phyloP scores from a whole-genome alignment of 2,797 vertebrate species.

The Malurus splendens region DNA sequence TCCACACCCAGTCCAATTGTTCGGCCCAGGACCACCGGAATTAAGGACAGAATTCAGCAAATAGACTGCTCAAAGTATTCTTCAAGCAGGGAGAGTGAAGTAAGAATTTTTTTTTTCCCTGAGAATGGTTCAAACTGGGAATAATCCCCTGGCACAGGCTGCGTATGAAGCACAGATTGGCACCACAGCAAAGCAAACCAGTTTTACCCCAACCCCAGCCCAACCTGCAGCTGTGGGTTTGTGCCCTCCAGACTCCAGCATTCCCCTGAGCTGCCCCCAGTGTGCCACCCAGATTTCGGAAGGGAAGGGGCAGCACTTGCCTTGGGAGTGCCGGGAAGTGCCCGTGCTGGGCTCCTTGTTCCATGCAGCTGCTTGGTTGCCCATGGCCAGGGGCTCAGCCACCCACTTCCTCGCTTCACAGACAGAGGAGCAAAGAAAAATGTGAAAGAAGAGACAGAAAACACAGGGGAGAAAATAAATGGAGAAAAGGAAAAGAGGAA shows the following conservation, averaged over 20 bases:
- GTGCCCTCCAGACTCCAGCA: not conserved
- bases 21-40: not conserved
- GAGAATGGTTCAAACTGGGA: not conserved
- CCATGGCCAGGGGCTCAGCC: not conserved
- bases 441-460: not conserved
- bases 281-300: not conserved
- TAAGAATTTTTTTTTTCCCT: not conserved
- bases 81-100: not conserved
- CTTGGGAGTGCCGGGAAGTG: not conserved
- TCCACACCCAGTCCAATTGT: accelerated
- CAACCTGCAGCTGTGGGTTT: accelerated
- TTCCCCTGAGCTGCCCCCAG: not conserved
- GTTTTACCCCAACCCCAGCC: not conserved
- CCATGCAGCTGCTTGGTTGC: not conserved
- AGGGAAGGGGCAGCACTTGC: not conserved
- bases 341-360: not conserved
- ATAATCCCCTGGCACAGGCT: not conserved
- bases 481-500: not conserved
- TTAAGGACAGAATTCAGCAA: not conserved
- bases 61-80: not conserved
- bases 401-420: not conserved
- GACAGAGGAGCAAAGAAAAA: not conserved
- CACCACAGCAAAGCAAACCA: not conserved
- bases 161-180: accelerated
- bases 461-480: not conserved